Percentiles rank a stretch among this genome's conserved stretches.
Conservation (phyloP, 1,140 invertebrate genomes). For the Drosophila ficusphila region DNA sequence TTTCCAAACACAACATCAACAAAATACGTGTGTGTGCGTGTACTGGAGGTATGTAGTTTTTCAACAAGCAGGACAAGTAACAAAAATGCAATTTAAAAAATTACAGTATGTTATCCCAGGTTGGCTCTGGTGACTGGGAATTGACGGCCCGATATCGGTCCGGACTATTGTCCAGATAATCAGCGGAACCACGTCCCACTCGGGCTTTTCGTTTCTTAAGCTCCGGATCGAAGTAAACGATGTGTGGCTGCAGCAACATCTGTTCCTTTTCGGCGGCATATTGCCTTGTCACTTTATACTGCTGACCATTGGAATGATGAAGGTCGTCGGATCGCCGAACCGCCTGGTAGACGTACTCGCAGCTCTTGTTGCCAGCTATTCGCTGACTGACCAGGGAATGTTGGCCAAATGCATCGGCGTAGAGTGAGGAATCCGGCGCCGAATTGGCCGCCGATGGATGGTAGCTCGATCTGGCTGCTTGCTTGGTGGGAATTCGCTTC, state of each 20-base stretch:
- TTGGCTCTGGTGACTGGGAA: constrained; percentile 26
- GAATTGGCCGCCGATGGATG: constrained; percentile 26
- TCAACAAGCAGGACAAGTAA: constrained; percentile 44
- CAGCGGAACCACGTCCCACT: constrained; percentile 12
- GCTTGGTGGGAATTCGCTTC: constrained; percentile 42
- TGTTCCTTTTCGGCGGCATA: constrained; percentile 27
- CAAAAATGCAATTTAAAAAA: constrained; percentile 38
- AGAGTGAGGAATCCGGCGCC: constrained; percentile 21
- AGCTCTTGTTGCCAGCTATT: constrained; percentile 26
- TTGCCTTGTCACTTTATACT: constrained; percentile 7
- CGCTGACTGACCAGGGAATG: constrained; percentile 8
- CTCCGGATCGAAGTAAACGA: constrained; percentile 29
- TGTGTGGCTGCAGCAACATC: constrained; percentile 9
- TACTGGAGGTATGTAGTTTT: constrained; percentile 36
- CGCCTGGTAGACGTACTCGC: constrained; percentile 37
- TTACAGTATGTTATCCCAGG: constrained; percentile 69
- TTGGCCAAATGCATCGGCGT: constrained; percentile 26
- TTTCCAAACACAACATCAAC: constrained; percentile 33
- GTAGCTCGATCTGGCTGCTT: constrained; percentile 18
- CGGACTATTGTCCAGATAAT: constrained; percentile 47
- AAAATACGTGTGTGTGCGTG: constrained; percentile 33
- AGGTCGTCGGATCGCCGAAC: constrained; percentile 2
- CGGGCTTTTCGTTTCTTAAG: constrained; percentile 47
- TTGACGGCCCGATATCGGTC: constrained; percentile 24
- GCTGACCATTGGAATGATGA: constrained; percentile 30